Base-by-base conservation (phyloP, 2,113 vertebrate genomes). In the Parus major region DNA sequence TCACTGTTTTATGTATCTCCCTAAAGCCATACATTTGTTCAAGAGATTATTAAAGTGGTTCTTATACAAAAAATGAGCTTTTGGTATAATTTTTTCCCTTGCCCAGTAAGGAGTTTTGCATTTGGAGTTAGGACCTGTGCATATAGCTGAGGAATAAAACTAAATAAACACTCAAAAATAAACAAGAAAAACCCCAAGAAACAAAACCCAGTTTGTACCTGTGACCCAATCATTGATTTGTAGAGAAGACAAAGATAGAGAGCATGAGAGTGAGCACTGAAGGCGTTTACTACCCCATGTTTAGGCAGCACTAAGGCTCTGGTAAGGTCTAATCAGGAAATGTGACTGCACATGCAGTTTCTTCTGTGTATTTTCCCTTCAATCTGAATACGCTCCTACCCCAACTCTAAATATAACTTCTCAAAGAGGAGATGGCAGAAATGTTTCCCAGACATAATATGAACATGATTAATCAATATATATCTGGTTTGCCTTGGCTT, bases 321-420 rank as follows among this genome's bases (percentile, higher is more conserved):
- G 28, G 52, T 53, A 28, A 81, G 42, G 79, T 61, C 73, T 96
- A 82, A 86, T 93, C 65, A 65, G 59, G 35, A 96, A 92, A 93
- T 82, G 21, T 75, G 70, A 91, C 46, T 90, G 78, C 50, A 69
- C 76, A 57, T 91, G 61, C 42, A 29, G 42, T 81, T 95, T 90
- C 66, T 95, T 66, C 68, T 70, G 24, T 82, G 35, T 87, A 33
- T 85, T 93, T 95, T 88, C 46, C n/a, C 7, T 82, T 82, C 70
- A 8, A 46, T 82, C 35, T 88, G 83, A 70, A 90, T 73, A 57
- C 11, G 11, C 7, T 91, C 3, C 55, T 85, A 65, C 22, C 50
- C 33, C 15, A 72, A 39, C 21, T 83, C 90, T 86, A 91, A 93
- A 92, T 91, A 91, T 83, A 95, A 36, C 35, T 24, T 71, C 49